Percentiles rank a stretch among this genome's conserved stretches.
Evolutionary conservation across 2,113 vertebrate genomes (phyloP).

Genomic region (Recurvirostra avosetta): DNA sequence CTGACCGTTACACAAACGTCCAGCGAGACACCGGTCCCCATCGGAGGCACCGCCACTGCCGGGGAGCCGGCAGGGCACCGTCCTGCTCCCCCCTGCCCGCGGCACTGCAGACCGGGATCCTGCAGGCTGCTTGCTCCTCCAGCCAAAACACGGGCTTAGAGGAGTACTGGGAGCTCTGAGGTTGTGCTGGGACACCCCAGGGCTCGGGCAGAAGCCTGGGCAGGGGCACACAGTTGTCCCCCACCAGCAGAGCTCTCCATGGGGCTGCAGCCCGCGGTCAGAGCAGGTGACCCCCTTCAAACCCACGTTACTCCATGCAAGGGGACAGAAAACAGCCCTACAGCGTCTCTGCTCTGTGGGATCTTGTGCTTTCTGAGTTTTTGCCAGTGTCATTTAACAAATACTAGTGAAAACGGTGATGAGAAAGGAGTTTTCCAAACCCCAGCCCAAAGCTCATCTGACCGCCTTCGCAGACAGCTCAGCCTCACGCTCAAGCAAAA

Average conservation of each 20-base stretch:
- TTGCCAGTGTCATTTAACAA: rapidly evolving
- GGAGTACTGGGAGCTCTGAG: not conserved
- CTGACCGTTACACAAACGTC: not conserved
- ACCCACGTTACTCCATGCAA: not conserved
- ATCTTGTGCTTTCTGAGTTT: not conserved
- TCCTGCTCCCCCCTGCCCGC: not conserved
- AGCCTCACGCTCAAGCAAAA: not conserved
- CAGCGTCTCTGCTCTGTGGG: not conserved
- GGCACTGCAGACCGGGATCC: rapidly evolving
- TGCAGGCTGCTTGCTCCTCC: not conserved
- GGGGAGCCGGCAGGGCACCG: too few relatives aligned
- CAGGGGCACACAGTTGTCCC: rapidly evolving
- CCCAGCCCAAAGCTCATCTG: not conserved
- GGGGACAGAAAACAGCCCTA: not conserved
- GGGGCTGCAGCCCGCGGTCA: not conserved
- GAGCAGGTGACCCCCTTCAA: not conserved
- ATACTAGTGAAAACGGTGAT: not conserved
- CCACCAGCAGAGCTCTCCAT: not conserved
- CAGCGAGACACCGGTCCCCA: rapidly evolving
- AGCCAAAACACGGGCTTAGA: not conserved
- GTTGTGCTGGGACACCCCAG: rapidly evolving
- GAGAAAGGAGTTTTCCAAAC: not conserved
- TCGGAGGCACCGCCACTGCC: rapidly evolving
- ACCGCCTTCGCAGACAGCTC: not conserved
- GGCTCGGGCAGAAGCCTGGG: not conserved